Evolutionary conservation across 2,797 vertebrate species (phyloP).

Genomic region (Pseudochaenichthys georgianus): DNA sequence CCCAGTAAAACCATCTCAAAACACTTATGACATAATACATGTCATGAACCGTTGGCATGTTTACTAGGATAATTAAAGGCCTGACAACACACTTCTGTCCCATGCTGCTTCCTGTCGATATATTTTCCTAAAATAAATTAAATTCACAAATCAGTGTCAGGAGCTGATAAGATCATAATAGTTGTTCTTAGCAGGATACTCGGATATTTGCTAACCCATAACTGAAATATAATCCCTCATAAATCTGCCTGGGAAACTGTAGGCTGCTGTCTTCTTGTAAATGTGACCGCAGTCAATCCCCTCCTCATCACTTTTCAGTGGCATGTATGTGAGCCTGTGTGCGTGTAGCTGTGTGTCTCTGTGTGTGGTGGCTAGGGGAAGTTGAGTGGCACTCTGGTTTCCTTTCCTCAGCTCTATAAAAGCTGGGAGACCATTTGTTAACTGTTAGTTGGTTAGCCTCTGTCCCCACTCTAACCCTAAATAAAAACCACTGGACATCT

Average conservation of each 20-base stretch:
- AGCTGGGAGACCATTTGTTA: constrained; percentile 68
- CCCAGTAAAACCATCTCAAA: not conserved
- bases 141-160: constrained; percentile 14
- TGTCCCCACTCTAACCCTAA: constrained; percentile 69
- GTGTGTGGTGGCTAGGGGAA: constrained; percentile 56
- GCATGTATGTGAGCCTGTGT: constrained; percentile 35
- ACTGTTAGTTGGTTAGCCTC: constrained; percentile 67
- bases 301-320: constrained; percentile 59
- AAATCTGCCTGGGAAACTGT: constrained; percentile 51
- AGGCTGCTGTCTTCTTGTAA: constrained; percentile 57
- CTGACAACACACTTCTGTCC: constrained; percentile 1
- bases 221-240: constrained; percentile 36
- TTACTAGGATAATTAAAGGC: constrained; percentile 6
- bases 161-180: constrained; percentile 15
- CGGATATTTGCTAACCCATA: constrained; percentile 17
- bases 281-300: constrained; percentile 51
- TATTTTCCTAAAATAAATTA: constrained; percentile 11
- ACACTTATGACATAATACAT: not conserved
- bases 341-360: constrained; percentile 20
- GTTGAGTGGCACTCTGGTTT: constrained; percentile 69
- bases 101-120: constrained; percentile 8
- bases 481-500: constrained; percentile 71
- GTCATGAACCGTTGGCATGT: constrained; percentile 14
- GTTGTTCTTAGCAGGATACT: constrained; percentile 2
- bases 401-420: constrained; percentile 65